These are phyloP conservation scores for Congeria kusceri DNA, from an alignment of 2,888 invertebrate genomes.

Conservation along the genomic window DNA sequence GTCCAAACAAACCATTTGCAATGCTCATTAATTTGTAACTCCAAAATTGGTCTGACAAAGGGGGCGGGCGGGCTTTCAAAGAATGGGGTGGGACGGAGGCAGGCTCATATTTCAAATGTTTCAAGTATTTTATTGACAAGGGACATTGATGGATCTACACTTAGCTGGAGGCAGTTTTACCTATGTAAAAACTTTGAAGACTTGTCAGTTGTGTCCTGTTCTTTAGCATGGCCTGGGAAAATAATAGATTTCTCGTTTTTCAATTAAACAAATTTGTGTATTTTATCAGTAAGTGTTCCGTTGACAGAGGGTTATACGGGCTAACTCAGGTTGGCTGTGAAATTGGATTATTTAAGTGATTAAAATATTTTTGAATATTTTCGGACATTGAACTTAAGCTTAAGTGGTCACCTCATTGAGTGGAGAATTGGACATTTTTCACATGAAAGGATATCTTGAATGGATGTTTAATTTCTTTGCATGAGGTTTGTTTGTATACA, in stretches of 20 bases:
- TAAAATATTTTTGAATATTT: too few relatives aligned
- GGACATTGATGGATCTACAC: conserved; percentile 36
- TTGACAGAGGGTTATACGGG: neutral
- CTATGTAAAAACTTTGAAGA: too few relatives aligned
- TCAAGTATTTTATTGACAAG: conserved; percentile 2
- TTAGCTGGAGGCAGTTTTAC: conserved; percentile 17
- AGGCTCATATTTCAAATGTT: conserved; percentile 7
- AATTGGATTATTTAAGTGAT: neutral
- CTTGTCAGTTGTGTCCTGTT: neutral
- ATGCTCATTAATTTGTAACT: too few relatives aligned
- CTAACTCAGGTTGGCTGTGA: neutral
- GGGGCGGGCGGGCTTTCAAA: too few relatives aligned
- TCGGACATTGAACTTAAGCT: too few relatives aligned
- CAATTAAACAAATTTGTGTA: conserved; percentile 3
- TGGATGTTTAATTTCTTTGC: too few relatives aligned
- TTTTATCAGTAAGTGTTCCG: conserved; percentile 6
- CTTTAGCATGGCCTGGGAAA: neutral
- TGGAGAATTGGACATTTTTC: too few relatives aligned
- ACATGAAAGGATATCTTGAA: too few relatives aligned
- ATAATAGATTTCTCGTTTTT: conserved; percentile 6
- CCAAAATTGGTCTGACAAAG: too few relatives aligned
- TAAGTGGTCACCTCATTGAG: too few relatives aligned
- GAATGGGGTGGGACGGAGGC: neutral
- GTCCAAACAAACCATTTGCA: too few relatives aligned
- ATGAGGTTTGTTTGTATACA: too few relatives aligned